Evolutionary conservation across 2,797 vertebrate species (phyloP), one percentile per base, ranked within the genome.

Genomic region (Sebastes itinus): DNA sequence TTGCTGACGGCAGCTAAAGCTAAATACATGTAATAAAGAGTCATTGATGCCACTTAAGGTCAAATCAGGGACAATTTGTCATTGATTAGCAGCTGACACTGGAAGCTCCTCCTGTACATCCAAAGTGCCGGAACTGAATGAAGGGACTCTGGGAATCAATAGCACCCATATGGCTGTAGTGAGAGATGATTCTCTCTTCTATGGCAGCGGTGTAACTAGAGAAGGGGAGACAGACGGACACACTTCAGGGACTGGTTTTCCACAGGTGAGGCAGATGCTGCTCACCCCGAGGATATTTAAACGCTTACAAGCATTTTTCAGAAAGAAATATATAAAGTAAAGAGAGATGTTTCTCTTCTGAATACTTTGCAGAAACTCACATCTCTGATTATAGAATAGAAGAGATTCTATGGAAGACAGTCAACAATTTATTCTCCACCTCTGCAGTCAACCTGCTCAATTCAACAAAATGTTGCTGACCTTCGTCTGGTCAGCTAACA

Each of bases 21-120:
- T 88, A 92, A 86, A 86, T 76, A 74, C 66, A 63, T 84, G 80
- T 79, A 90, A 90, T 89, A 80, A 88, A 75, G 84, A 89, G 81
- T 87, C 92, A 94, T 88, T 88, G 88, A 85, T 74, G 83, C 87
- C 90, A 88, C 86, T 95, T 94, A 81, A 76, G 83, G 82, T 86
- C 83, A 88, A 88, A 89, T 89, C 62, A 32, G 63, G 62, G 81
- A 86, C 14, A 86, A 89, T 92, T 81, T 86, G 69, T 75, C 80
- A 83, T 82, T 74, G 81, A 89, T 92, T 85, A 92, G 87, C 84
- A 85, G 82, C 78, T 81, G 86, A 90, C 91, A 91, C 87, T 77
- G 74, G 64, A 83, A 81, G 79, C 74, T 85, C 71, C 82, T 67
- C 65, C 69, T 86, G 88, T 78, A 81, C 87, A 62, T 60, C 52